Percentiles rank a stretch among this genome's conserved stretches.
Conservation (phyloP, 2,888 invertebrate species). For the Dryobota labecula region DNA sequence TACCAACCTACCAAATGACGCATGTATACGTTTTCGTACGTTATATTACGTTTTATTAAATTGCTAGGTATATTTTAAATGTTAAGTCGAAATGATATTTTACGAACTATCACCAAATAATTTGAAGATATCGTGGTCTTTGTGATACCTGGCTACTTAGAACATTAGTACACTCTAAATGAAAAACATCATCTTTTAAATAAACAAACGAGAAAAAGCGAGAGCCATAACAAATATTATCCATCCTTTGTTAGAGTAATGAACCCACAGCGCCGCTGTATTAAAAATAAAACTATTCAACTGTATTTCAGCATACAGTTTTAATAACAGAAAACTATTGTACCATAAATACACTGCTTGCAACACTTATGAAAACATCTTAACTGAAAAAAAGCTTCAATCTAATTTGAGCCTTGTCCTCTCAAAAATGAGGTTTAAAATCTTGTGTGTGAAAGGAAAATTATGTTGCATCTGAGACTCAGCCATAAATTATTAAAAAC, state of each 20-base stretch:
- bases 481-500: constrained; percentile 66
- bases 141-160: neutral
- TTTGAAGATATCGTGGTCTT: neutral
- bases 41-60: too few relatives aligned
- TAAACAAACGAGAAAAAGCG: neutral
- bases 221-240: neutral
- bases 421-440: accelerated
- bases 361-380: neutral
- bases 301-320: constrained; percentile 40
- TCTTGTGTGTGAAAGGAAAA: neutral
- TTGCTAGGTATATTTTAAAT: too few relatives aligned
- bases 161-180: neutral
- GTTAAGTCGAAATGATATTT: too few relatives aligned
- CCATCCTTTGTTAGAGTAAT: constrained; percentile 16
- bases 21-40: too few relatives aligned
- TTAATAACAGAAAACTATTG: constrained; percentile 46
- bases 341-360: constrained; percentile 33
- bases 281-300: constrained; percentile 42
- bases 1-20: too few relatives aligned
- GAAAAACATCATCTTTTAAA: neutral
- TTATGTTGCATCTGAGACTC: constrained; percentile 8
- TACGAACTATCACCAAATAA: too few relatives aligned
- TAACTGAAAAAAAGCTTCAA: neutral
- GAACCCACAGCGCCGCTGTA: constrained; percentile 23
- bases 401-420: neutral